A percentile compares a stretch with the other conserved stretches of the same genome.
phyloP scores from a whole-genome alignment of 2,113 vertebrate species.

The Acinonyx jubatus region DNA sequence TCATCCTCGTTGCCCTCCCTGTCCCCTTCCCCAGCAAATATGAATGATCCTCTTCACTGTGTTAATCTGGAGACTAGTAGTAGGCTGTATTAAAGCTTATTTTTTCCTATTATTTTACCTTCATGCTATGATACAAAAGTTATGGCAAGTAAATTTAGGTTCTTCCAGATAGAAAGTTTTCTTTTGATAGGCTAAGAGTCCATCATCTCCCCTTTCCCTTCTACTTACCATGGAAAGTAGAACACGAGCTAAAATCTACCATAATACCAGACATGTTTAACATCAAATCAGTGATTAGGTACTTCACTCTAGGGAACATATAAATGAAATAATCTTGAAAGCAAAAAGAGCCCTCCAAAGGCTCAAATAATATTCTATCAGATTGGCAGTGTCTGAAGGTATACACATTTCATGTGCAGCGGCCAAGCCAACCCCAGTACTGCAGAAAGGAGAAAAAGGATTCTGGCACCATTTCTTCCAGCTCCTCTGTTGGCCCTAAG shows the following conservation, averaged over 20 bases:
- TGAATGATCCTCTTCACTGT: background rate
- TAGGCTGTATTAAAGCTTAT: background rate
- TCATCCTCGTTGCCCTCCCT: background rate
- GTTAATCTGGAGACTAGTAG: background rate
- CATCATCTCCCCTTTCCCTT: background rate
- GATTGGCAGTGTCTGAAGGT: background rate
- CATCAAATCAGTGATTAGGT: background rate
- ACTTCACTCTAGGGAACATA: background rate
- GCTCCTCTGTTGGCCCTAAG: background rate
- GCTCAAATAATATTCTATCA: background rate
- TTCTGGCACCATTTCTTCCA: background rate
- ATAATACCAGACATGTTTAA: background rate
- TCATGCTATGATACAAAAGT: constrained; percentile 2
- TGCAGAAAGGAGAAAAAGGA: background rate
- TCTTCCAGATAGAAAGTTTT: background rate
- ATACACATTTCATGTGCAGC: background rate
- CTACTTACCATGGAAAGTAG: background rate
- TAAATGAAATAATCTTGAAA: constrained; percentile 25
- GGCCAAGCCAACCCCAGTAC: background rate
- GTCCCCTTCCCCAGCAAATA: background rate
- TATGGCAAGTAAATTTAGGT: background rate
- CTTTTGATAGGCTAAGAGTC: background rate
- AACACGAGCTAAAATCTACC: background rate
- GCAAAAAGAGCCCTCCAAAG: background rate
- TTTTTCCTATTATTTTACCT: background rate